Percentiles rank a stretch among this genome's conserved stretches.
Evolutionary conservation across 2,888 invertebrate genomes (phyloP).

Genomic region (Andrena camellia): DNA sequence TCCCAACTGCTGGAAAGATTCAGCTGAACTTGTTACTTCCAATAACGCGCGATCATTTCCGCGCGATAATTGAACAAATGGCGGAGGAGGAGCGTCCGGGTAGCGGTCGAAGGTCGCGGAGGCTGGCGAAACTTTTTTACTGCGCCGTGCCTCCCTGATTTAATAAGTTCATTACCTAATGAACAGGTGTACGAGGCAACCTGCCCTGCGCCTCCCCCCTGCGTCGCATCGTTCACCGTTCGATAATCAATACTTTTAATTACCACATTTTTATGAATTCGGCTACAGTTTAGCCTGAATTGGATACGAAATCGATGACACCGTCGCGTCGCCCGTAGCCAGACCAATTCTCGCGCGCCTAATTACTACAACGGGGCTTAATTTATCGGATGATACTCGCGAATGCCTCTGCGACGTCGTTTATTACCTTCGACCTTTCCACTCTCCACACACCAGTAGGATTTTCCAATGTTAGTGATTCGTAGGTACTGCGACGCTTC

Average conservation of each 20-base stretch:
- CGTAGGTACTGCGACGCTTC: neutral
- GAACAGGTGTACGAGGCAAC: conserved; percentile 80
- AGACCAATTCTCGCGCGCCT: conserved; percentile 57
- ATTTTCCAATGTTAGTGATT: conserved; percentile 2
- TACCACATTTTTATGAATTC: conserved; percentile 80
- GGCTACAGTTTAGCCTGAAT: conserved; percentile 76
- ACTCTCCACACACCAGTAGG: neutral
- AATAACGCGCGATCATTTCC: conserved; percentile 78
- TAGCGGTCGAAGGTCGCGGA: conserved; percentile 48
- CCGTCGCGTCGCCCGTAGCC: conserved; percentile 56
- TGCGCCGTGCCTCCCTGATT: conserved; percentile 77
- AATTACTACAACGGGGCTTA: conserved; percentile 57
- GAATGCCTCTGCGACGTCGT: conserved; percentile 26
- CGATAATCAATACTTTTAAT: conserved; percentile 84
- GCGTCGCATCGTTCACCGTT: conserved; percentile 57
- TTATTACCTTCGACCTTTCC: conserved; percentile 29
- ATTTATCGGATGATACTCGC: conserved; percentile 58
- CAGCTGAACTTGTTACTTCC: conserved; percentile 66
- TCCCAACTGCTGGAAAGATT: conserved; percentile 28
- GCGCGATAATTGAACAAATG: conserved; percentile 76
- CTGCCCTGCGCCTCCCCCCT: conserved; percentile 16
- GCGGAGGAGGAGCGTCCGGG: conserved; percentile 43
- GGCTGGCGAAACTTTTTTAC: conserved; percentile 67
- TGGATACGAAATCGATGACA: conserved; percentile 74
- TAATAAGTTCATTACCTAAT: conserved; percentile 84